Conservation (phyloP, 37 sponge, comb jelly and placozoan genomes). For the Beroe ovata region DNA sequence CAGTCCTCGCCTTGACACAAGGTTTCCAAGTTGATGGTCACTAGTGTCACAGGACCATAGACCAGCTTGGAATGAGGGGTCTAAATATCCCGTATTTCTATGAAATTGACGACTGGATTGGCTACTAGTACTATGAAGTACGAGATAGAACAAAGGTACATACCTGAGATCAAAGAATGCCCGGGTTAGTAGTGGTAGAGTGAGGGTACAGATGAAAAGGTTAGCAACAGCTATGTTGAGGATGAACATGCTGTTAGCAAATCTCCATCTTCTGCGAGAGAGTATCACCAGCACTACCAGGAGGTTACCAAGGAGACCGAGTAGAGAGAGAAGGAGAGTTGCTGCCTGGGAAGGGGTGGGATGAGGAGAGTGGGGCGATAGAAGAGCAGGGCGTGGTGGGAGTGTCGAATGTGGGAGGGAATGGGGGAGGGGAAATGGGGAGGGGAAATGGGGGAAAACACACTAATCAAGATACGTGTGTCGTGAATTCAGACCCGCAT, state of each 20-base stretch:
- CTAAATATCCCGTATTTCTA: too few relatives aligned
- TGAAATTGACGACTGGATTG: too few relatives aligned
- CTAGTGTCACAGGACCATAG: too few relatives aligned
- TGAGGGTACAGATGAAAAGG: constrained; percentile 56
- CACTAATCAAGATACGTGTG: too few relatives aligned
- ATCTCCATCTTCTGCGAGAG: constrained; percentile 47
- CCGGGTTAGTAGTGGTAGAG: constrained; percentile 39
- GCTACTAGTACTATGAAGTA: too few relatives aligned
- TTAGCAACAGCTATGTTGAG: constrained; percentile 61
- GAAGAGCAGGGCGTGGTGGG: not conserved
- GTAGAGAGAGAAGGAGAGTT: constrained; percentile 5
- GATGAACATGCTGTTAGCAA: constrained; percentile 52
- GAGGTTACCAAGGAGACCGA: constrained; percentile 27
- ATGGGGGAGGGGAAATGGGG: too few relatives aligned
- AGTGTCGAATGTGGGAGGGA: not conserved
- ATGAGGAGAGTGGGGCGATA: not conserved
- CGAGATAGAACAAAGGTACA: too few relatives aligned
- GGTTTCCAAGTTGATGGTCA: too few relatives aligned
- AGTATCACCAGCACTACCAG: constrained; percentile 59
- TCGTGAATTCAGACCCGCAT: too few relatives aligned
- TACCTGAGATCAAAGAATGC: constrained; percentile 49
- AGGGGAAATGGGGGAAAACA: not conserved
- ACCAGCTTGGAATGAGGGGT: too few relatives aligned
- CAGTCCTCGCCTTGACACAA: too few relatives aligned
- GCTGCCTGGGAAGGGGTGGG: not conserved